A percentile compares a stretch with the other conserved stretches of the same genome.
Conservation (phyloP, 2,113 vertebrate species). For the Girardinichthys multiradiatus region DNA sequence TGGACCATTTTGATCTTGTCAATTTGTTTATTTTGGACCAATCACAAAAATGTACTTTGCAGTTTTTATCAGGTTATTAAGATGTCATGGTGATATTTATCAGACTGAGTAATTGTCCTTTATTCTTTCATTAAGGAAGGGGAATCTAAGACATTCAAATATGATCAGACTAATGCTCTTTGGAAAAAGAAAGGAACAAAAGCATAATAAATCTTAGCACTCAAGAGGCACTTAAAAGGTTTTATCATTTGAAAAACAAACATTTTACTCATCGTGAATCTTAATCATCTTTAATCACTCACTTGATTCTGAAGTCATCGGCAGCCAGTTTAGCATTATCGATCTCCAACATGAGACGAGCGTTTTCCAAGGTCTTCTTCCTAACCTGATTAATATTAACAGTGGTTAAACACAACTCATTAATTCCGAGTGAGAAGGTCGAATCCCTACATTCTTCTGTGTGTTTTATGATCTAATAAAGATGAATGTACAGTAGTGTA, state of each 20-base stretch:
- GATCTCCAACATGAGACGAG: slow-evolving; percentile 83
- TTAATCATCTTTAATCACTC: slow-evolving; percentile 56
- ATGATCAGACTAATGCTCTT: no score
- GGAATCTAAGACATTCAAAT: neutral
- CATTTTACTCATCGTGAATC: neutral
- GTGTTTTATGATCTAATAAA: neutral
- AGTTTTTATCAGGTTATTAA: neutral
- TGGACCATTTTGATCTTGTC: neutral
- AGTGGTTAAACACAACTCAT: neutral
- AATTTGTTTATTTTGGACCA: neutral
- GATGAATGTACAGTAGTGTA: neutral
- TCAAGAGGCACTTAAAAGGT: neutral
- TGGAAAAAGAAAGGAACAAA: neutral
- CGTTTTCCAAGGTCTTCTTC: slow-evolving; percentile 82
- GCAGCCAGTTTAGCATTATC: slow-evolving; percentile 86
- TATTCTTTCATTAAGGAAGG: neutral
- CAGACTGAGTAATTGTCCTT: no score
- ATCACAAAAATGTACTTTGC: neutral
- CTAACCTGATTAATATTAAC: slow-evolving; percentile 75
- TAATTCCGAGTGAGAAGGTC: neutral
- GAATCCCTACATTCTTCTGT: neutral
- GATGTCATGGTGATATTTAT: neutral
- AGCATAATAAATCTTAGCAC: neutral
- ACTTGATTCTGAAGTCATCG: slow-evolving; percentile 87
- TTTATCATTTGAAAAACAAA: neutral